Base-by-base conservation (phyloP, 64 coral and sea anemone species). In the Actinia tenebrosa region DNA sequence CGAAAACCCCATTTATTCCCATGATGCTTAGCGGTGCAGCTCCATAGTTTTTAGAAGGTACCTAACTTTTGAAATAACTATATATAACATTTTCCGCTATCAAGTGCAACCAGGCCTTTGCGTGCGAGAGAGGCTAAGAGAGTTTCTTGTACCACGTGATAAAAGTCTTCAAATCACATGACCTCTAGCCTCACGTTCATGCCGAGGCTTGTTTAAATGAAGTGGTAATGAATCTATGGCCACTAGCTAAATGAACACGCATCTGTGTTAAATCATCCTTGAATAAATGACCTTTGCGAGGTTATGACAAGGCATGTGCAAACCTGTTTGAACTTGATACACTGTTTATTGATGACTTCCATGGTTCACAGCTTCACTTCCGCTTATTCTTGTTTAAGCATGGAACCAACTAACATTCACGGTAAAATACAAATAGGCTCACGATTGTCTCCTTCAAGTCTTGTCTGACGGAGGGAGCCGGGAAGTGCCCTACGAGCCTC, bases 151-250 rank as follows among this genome's bases (percentile, higher is more conserved):
- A 11, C 42, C 27, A 75, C 69, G 69, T 75, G 27, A 75, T 75
- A 75, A 72, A 72, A 42, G 69, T 75, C 69, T 75, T 75, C 63
- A 66, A 22, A 66, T 66, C 63, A 66, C 63, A 66, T 66, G 22
- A 23, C 11, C 22, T 66, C 63, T 66, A 66, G 63, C 22, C 69
- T 75, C 69, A 18, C 23, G 26, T 75, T 42, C 26, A 75, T 75
- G 26, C 25, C 25, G 25, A 42, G 69, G 26, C 69, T 75, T 26
- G 69, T 42, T 75, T 30, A 75, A 8, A 16, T 10, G 15, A 5
- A 11, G 56, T 58, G 10, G 56, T 14, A 58, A 58, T 58, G 15
- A 10, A 6, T 58, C 15, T 20, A 66, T 23, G 6, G n/a, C 6
- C 7, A 23, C 20, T 23, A 5, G n/a, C n/a, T n/a, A n/a, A n/a